A percentile compares a stretch with the other conserved stretches of the same genome.
Evolutionary conservation across 2,797 vertebrate genomes (phyloP).

Genomic region (Thamnophis elegans): DNA sequence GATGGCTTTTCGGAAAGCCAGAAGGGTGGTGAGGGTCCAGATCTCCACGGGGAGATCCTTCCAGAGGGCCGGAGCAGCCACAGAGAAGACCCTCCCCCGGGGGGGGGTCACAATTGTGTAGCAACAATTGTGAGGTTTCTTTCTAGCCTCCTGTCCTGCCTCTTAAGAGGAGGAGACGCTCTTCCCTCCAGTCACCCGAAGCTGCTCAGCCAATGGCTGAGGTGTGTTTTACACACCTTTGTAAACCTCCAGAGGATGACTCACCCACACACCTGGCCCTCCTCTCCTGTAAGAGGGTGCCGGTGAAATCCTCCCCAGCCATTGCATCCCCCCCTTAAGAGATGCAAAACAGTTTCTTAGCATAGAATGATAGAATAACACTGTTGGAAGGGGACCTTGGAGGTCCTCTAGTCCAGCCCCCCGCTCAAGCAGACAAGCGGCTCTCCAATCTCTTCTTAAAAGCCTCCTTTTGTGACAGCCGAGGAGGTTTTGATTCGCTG

Average conservation of each 20-base stretch:
- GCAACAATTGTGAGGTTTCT: neutral
- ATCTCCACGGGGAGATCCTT: too few relatives aligned
- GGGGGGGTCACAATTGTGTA: neutral
- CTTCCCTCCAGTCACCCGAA: neutral
- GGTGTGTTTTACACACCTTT: neutral
- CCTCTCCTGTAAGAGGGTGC: neutral
- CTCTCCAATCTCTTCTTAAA: neutral
- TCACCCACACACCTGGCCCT: neutral
- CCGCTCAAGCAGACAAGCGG: neutral
- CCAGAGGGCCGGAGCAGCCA: too few relatives aligned
- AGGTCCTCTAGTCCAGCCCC: neutral
- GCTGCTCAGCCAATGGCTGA: neutral
- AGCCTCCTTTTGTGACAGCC: neutral
- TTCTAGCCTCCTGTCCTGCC: neutral
- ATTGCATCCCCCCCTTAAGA: neutral
- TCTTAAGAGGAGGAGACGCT: neutral
- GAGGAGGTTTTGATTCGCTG: neutral
- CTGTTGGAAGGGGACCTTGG: neutral
- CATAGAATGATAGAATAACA: neutral
- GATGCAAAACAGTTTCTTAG: neutral
- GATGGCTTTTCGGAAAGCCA: too few relatives aligned
- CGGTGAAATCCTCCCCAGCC: neutral
- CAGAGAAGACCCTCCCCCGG: too few relatives aligned
- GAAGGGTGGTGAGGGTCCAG: too few relatives aligned
- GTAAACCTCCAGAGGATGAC: neutral